phyloP scores from a whole-genome alignment of 2,113 vertebrate genomes.

The Callocephalon fimbriatum region DNA sequence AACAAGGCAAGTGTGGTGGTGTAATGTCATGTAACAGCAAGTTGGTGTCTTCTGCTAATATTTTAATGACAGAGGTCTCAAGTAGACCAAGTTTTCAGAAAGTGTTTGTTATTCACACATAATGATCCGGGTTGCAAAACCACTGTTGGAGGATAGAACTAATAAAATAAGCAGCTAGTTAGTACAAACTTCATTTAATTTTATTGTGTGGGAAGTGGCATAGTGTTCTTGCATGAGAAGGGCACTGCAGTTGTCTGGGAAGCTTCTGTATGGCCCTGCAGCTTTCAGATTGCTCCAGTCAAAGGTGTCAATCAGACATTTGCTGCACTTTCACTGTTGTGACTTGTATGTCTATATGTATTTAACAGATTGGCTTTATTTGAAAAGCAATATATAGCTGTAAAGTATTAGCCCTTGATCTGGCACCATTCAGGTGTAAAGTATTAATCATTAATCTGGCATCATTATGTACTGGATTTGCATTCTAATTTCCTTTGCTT shows the following conservation, averaged over 20 bases:
- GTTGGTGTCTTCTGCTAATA: background rate
- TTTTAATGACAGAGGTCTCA: background rate
- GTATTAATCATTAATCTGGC: background rate
- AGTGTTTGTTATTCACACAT: background rate
- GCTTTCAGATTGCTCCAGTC: background rate
- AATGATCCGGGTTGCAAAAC: background rate
- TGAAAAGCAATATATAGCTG: background rate
- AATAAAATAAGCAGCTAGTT: slow-evolving; percentile 38
- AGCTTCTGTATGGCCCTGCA: background rate
- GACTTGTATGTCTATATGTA: background rate
- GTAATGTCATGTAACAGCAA: background rate
- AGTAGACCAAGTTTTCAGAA: background rate
- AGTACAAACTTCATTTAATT: slow-evolving; percentile 18
- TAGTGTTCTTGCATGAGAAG: background rate
- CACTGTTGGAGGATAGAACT: background rate
- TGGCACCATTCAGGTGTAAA: background rate
- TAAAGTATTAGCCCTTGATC: background rate
- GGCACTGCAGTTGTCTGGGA: background rate
- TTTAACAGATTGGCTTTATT: background rate
- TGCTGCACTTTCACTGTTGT: background rate
- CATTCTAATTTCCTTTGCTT: background rate
- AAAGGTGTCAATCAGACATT: background rate
- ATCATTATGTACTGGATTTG: background rate
- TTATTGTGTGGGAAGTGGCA: background rate
- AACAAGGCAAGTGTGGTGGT: background rate